A percentile compares a stretch with the other conserved stretches of the same genome.
phyloP scores from a whole-genome alignment of 2,888 invertebrate species.

The Thyatira batis region DNA sequence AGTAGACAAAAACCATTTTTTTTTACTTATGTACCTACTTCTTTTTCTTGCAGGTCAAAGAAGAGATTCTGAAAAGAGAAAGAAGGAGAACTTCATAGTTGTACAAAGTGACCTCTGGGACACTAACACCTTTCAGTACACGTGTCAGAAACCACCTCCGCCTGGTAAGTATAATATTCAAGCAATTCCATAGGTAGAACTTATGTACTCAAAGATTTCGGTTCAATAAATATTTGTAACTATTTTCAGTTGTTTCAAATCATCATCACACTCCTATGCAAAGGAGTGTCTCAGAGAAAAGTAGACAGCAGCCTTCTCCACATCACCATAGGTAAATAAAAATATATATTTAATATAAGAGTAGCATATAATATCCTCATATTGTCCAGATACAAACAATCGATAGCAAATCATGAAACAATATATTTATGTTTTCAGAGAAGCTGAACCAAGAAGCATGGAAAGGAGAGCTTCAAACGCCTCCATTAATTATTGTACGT shows the following conservation, averaged over 20 bases:
- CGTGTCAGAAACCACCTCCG: constrained; percentile 72
- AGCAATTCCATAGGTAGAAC: neutral
- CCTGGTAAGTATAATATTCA: constrained; percentile 25
- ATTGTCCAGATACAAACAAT: too few relatives aligned
- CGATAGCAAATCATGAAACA: too few relatives aligned
- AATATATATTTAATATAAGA: neutral
- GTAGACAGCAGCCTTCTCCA: constrained; percentile 78
- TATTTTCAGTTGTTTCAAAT: constrained; percentile 27
- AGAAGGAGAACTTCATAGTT: constrained; percentile 84
- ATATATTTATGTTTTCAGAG: constrained; percentile 50
- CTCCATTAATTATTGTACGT: constrained; percentile 57
- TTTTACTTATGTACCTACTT: too few relatives aligned
- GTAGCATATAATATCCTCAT: too few relatives aligned
- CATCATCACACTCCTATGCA: constrained; percentile 82
- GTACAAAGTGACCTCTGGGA: constrained; percentile 87
- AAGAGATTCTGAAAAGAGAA: constrained; percentile 73
- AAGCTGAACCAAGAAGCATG: constrained; percentile 63
- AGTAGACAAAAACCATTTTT: too few relatives aligned
- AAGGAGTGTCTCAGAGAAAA: constrained; percentile 85
- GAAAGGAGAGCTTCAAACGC: constrained; percentile 78
- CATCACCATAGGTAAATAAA: constrained; percentile 65
- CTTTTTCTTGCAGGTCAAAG: constrained; percentile 75
- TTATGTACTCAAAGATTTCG: neutral
- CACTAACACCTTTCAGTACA: constrained; percentile 83
- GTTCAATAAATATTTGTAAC: constrained; percentile 1